Evolutionary conservation across 1,140 invertebrate species (phyloP).

Genomic region (Drosophila prosaltans): DNA sequence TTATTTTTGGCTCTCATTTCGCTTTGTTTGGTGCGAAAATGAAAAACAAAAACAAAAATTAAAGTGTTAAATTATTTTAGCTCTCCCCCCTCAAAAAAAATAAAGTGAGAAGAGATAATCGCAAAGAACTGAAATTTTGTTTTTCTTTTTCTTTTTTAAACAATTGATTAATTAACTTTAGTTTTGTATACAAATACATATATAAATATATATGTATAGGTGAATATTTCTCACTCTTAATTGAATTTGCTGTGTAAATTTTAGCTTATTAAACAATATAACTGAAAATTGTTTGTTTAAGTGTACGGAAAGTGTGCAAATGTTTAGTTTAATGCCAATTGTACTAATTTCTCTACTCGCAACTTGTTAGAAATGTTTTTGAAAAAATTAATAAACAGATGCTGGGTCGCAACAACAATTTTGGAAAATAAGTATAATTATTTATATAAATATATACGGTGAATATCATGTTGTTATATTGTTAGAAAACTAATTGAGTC

Average conservation of each 20-base stretch:
- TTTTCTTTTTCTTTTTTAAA: background rate
- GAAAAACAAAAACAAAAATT: slow-evolving; percentile 4
- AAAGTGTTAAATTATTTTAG: too few species aligned
- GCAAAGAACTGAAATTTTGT: background rate
- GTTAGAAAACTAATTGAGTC: background rate
- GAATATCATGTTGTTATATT: background rate
- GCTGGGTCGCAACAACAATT: slow-evolving; percentile 11
- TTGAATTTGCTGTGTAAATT: slow-evolving; percentile 31
- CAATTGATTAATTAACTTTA: background rate
- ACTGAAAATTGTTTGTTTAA: slow-evolving; percentile 20
- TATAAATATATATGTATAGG: background rate
- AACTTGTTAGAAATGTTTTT: background rate
- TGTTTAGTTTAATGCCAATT: slow-evolving; percentile 13
- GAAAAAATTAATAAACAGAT: slow-evolving; percentile 15
- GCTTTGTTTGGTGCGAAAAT: background rate
- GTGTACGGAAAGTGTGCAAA: slow-evolving; percentile 15
- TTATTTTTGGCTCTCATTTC: background rate
- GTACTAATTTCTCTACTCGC: slow-evolving; percentile 4
- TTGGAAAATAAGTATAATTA: slow-evolving; percentile 9
- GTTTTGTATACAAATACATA: background rate
- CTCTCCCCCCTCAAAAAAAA: background rate
- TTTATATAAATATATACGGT: too few species aligned
- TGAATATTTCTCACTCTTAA: slow-evolving; percentile 13
- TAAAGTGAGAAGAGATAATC: background rate
- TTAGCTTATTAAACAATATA: slow-evolving; percentile 16